phyloP scores from a whole-genome alignment of 1,140 invertebrate genomes.

The Chlorops oryzae region DNA sequence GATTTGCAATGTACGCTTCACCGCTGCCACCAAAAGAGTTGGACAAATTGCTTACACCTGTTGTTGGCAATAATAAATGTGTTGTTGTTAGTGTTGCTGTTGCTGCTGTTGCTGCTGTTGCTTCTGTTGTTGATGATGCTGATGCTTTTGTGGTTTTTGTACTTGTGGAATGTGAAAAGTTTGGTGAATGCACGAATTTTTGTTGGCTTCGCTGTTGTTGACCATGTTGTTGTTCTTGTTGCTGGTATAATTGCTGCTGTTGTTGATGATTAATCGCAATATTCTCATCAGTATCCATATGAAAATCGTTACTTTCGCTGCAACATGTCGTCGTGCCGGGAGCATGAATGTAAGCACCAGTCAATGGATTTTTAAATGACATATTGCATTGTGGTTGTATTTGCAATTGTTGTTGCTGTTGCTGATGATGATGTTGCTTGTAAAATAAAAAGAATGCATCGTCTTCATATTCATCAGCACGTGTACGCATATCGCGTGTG shows the following conservation, averaged over 20 bases:
- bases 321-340: not conserved
- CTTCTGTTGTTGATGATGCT: slow-evolving; percentile 18
- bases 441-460: slow-evolving; percentile 12
- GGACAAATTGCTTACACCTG: no score
- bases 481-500: slow-evolving; percentile 23
- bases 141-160: slow-evolving; percentile 1
- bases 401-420: slow-evolving; percentile 20
- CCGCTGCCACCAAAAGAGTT: not conserved
- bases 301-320: no score
- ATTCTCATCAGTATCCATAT: slow-evolving; percentile 40
- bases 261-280: no score
- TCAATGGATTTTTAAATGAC: no score
- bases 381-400: slow-evolving; percentile 20
- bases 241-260: no score
- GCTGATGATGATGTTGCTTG: slow-evolving; percentile 27
- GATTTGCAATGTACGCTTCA: slow-evolving; percentile 17
- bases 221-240: not conserved
- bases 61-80: no score
- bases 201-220: slow-evolving; percentile 6
- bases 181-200: slow-evolving; percentile 4
- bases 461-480: slow-evolving; percentile 1
- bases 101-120: slow-evolving; percentile 22
- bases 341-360: no score
- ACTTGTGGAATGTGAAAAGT: not conserved
- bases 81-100: no score